Evolutionary conservation across 2,797 vertebrate species (phyloP).

Genomic region (Hemibagrus guttatus): DNA sequence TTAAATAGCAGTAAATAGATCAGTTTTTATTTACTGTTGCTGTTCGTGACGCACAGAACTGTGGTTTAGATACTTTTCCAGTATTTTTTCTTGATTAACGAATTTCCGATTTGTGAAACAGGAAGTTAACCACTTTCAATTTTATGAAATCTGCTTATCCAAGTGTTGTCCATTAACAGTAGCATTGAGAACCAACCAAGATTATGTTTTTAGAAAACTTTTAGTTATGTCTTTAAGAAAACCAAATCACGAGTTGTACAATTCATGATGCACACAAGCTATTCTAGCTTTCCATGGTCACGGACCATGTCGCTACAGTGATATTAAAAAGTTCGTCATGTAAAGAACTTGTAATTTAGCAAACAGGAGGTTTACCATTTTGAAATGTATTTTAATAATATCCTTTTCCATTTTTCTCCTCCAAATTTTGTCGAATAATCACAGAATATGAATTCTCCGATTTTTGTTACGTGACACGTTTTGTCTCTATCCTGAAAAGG

Average conservation of each 20-base stretch:
- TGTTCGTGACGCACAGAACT: neutral
- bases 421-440: neutral
- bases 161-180: no score
- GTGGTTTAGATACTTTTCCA: neutral
- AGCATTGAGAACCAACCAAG: no score
- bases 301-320: neutral
- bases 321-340: neutral
- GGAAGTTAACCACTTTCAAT: no score
- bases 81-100: neutral
- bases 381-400: neutral
- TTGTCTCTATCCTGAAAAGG: neutral
- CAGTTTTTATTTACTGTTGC: neutral
- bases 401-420: neutral
- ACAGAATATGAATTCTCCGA: neutral
- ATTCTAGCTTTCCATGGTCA: neutral
- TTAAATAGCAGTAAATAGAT: neutral
- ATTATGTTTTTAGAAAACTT: neutral
- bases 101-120: neutral
- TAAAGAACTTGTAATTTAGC: neutral
- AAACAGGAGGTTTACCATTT: neutral
- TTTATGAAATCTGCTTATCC: no score
- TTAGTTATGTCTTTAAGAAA: neutral
- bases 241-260: neutral
- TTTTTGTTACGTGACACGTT: neutral
- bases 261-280: conserved; percentile 1